Evolutionary conservation across 1,140 invertebrate species (phyloP).

Genomic region (Stenopsyche tienmushanensis): DNA sequence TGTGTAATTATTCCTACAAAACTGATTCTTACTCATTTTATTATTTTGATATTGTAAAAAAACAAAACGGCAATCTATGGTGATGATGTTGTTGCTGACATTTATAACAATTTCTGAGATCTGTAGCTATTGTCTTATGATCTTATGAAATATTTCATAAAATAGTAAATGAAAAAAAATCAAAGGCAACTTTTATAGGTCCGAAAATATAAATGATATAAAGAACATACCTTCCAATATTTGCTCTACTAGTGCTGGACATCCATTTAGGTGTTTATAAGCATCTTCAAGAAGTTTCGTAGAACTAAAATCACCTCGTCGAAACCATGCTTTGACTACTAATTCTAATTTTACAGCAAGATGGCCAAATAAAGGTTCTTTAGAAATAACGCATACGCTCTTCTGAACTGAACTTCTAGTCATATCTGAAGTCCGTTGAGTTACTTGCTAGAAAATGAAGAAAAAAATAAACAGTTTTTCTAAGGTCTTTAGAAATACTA

Average conservation of each 20-base stretch:
- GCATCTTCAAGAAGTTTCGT: constrained; percentile 90
- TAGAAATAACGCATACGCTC: constrained; percentile 67
- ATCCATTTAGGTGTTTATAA: constrained; percentile 88
- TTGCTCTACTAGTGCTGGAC: constrained; percentile 73
- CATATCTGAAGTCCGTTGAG: constrained; percentile 94
- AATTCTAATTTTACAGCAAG: constrained; percentile 94
- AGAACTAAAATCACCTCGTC: constrained; percentile 91
- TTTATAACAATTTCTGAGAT: no score
- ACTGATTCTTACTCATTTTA: no score
- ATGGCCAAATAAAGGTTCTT: constrained; percentile 85
- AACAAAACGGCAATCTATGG: no score
- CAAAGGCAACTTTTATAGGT: no score
- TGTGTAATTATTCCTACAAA: no score
- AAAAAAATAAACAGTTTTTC: constrained; percentile 20
- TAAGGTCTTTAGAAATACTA: background rate
- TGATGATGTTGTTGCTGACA: no score
- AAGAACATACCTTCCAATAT: constrained; percentile 78
- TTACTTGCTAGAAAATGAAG: constrained; percentile 72
- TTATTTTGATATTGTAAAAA: no score
- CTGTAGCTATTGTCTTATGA: no score
- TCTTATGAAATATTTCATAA: no score
- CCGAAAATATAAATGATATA: no score
- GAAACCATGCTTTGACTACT: constrained; percentile 96
- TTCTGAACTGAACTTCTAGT: constrained; percentile 75
- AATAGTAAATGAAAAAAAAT: no score